Evolutionary conservation across 1,140 invertebrate species (phyloP).

Genomic region (Saccostrea echinata): DNA sequence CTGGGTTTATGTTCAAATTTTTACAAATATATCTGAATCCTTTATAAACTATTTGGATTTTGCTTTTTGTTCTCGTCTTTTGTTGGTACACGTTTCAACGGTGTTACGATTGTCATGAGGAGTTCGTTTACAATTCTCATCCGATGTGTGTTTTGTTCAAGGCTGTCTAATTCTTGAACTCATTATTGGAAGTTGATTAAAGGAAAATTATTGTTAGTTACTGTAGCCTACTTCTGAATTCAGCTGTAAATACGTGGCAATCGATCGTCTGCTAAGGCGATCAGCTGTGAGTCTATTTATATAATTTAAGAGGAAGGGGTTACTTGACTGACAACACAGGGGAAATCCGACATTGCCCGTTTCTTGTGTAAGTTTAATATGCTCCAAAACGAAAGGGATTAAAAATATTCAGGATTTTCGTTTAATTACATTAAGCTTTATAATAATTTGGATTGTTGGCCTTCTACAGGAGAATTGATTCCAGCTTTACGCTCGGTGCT

Average conservation of each 20-base stretch:
- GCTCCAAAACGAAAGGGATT: too few species aligned
- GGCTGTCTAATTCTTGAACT: too few species aligned
- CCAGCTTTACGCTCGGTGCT: not conserved
- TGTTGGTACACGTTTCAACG: not conserved
- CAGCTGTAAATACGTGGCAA: not conserved
- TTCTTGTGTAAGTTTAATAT: too few species aligned
- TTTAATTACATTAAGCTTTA: too few species aligned
- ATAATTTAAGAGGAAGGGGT: not conserved
- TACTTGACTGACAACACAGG: not conserved
- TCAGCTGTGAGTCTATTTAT: constrained; percentile 23
- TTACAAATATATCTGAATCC: not conserved
- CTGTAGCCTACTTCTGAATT: not conserved
- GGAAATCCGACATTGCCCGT: not conserved
- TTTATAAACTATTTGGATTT: not conserved
- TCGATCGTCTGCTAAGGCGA: constrained; percentile 27
- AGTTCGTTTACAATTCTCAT: not conserved
- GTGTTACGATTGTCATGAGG: not conserved
- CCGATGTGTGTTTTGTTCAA: too few species aligned
- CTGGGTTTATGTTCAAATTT: not conserved
- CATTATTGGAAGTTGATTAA: not conserved
- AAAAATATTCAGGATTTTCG: too few species aligned
- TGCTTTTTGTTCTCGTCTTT: not conserved
- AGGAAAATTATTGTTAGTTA: not conserved
- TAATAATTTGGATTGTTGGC: not conserved
- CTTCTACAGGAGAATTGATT: not conserved